Evolutionary conservation across 1,140 invertebrate species (phyloP), one percentile per base, ranked within the genome.

Genomic region (Papilio dardanus): DNA sequence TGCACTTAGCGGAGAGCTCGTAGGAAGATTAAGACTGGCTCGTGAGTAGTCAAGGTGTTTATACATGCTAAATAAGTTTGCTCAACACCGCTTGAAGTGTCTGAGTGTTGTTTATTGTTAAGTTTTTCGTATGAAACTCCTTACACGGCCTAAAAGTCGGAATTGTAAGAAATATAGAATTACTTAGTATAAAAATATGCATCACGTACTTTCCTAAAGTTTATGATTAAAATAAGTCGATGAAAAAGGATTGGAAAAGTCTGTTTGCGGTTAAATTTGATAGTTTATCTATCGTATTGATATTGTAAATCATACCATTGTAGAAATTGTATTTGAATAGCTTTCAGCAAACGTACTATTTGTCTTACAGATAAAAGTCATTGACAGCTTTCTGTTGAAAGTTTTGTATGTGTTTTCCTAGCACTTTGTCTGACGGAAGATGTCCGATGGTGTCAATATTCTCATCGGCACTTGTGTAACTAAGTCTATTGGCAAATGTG

Each of bases 401-500:
- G 74, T 74, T 67, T 62, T 50, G 24, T 71, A 62, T 71, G 7
- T 33, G 31, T 62, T 71, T 35, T 62, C 71, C 71, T 73, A 73
- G 28, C 46, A 66, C 28, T 71, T 76, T 71, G 30, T 16, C 42
- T 76, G 42, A 76, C 71, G 65, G 74, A 76, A 69, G 74, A 76
- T 46, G 74, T 76, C 31, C 67, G 54, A 8, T 12, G 74, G 71
- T 74, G 71, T 77, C 71, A 68, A 77, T 40, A 77, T 54, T 33
- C 40, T 12, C 66, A 58, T 54, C 33, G 71, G 35, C 4, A 40
- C 46, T 73, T 73, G 71, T 73, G 71, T 73, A 73, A 73, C 71
- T 58, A 73, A 73, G 69, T 31, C 71, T 58, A 73, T 73, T 73
- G 71, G 19, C 71, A 58, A 73, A 73, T 71, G 30, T 71, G 42